Base-by-base conservation (phyloP, 2,888 invertebrate genomes). In the Andrena flavipes region DNA sequence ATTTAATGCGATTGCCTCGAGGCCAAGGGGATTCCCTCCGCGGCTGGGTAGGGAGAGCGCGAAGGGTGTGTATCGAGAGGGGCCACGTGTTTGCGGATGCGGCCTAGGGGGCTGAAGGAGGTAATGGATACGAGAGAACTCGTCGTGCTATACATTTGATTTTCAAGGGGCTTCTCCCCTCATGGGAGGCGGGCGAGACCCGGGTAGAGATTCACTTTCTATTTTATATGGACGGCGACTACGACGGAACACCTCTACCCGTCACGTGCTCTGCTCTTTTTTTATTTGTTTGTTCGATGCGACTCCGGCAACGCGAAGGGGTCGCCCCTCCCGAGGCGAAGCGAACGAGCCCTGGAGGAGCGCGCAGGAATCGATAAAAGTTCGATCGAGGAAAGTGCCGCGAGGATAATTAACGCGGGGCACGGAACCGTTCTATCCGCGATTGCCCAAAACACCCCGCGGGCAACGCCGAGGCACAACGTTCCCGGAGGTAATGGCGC, bases 61-160 rank as follows among this genome's bases (percentile, higher is more conserved):
- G 75, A 78, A 64, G 84, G 79, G 81, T 74, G 77, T 73, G 71
- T 82, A 80, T 80, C 80, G 73, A 82, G 84, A 77, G 71, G 69
- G 79, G 85, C 69, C 85, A 86, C 87, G 84, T 89, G 89, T 86
- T 89, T 87, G 84, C 85, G 83, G 77, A 88, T 81, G 78, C 84
- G 82, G 76, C 64, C 73, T 78, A 74, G 84, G 84, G 70, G 81
- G 81, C 83, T 80, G 82, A 86, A 85, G 85, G 65, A 89, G 85
- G 90, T 90, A 91, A 91, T 90, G 91, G 91, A 91, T 91, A 90
- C 86, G 90, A 84, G 87, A 89, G 87, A 89, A 87, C 85, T 84
- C 85, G 75, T 73, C 80, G 80, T 78, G 83, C 85, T 75, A 72
- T 76, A 70, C 80, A 64, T 82, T 82, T 84, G 83, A 87, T 85